These are phyloP conservation scores for Streptopelia turtur DNA, from an alignment of 2,797 vertebrate species.

Conservation along the genomic window DNA sequence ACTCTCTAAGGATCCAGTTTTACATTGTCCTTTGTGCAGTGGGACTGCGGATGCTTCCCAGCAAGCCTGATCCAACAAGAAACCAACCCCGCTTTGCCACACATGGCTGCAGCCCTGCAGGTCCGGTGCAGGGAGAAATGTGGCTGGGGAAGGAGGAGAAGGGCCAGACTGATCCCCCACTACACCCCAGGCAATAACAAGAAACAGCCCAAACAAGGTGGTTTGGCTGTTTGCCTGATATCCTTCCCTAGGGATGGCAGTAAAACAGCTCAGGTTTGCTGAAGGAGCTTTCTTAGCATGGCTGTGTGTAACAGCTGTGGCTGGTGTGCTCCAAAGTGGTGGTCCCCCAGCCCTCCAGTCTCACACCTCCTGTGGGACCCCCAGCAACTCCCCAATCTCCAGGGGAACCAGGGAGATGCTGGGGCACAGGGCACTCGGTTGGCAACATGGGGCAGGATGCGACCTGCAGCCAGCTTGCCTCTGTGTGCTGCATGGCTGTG, in stretches of 20 bases:
- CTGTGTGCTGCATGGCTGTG: neutral
- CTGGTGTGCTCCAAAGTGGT: neutral
- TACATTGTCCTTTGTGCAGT: accelerated
- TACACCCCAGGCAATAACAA: neutral
- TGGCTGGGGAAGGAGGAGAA: neutral
- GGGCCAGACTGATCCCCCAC: neutral
- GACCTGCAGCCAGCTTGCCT: neutral
- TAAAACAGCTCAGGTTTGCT: neutral
- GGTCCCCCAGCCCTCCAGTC: neutral
- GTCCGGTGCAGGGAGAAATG: accelerated
- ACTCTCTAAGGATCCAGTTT: neutral
- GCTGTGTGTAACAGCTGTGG: neutral
- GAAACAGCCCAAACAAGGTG: neutral
- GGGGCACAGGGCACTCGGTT: accelerated
- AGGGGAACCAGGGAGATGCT: neutral
- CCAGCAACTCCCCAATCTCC: neutral
- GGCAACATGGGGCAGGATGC: no score
- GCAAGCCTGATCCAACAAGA: neutral
- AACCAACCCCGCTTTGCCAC: accelerated
- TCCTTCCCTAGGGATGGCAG: neutral
- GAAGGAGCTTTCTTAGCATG: neutral
- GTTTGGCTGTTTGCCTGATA: neutral
- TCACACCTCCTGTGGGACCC: neutral
- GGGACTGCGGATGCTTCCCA: neutral
- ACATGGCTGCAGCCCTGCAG: neutral